Evolutionary conservation across 2,888 invertebrate species (phyloP).

Genomic region (Willowsia nigromaculata): DNA sequence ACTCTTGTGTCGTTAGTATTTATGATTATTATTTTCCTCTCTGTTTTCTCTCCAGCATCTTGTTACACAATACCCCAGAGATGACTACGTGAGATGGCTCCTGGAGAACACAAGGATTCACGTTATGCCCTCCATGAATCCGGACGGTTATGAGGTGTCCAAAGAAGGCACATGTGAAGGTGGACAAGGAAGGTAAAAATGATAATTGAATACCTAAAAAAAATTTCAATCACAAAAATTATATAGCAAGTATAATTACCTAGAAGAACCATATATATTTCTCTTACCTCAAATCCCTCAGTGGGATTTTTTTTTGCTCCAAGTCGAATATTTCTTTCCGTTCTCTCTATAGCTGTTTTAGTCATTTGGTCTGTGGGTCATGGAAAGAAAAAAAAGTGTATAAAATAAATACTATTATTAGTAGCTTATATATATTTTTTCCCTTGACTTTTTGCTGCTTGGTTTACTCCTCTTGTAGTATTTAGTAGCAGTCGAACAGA

Average conservation of each 20-base stretch:
- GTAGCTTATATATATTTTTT: neutral
- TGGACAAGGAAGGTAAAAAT: conserved; percentile 88
- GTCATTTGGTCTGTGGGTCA: neutral
- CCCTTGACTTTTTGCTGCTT: no score
- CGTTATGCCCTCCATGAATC: conserved; percentile 98
- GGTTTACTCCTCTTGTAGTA: neutral
- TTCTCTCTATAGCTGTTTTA: neutral
- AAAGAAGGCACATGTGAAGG: conserved; percentile 93
- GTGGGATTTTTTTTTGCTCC: neutral
- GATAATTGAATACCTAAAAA: neutral
- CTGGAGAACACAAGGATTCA: conserved; percentile 97
- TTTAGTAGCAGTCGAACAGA: neutral
- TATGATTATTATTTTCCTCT: neutral
- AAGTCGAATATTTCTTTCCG: neutral
- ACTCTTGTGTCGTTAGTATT: neutral
- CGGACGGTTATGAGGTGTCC: conserved; percentile 97
- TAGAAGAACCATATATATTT: no score
- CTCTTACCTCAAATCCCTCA: neutral
- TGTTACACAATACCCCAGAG: conserved; percentile 91
- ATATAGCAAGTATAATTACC: no score
- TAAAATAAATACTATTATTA: neutral
- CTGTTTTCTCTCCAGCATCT: conserved; percentile 84
- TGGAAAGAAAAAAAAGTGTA: neutral
- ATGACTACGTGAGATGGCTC: conserved; percentile 90
- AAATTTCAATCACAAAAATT: neutral